These are phyloP conservation scores for Hypsopygia costalis DNA, from an alignment of 2,888 invertebrate genomes.

Conservation along the genomic window DNA sequence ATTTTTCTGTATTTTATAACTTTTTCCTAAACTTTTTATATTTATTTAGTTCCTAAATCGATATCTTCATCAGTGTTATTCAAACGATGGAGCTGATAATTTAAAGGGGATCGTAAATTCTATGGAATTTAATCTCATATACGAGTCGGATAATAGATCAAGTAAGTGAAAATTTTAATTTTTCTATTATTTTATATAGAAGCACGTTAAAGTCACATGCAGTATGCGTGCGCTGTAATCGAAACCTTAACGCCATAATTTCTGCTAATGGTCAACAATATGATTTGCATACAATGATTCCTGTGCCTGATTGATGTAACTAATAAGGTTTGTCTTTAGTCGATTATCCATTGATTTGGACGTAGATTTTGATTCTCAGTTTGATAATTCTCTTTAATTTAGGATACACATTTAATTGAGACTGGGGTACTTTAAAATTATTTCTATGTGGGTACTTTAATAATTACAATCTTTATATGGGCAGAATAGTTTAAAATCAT, in stretches of 20 bases:
- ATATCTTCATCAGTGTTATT: slow-evolving; percentile 20
- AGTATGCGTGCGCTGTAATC: slow-evolving; percentile 42
- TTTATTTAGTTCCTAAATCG: slow-evolving; percentile 19
- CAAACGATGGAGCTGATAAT: slow-evolving; percentile 46
- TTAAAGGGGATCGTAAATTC: slow-evolving; percentile 46
- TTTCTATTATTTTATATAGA: slow-evolving; percentile 26
- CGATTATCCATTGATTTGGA: slow-evolving; percentile 23
- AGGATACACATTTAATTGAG: slow-evolving; percentile 53
- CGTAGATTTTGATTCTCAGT: slow-evolving; percentile 16
- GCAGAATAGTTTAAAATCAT: too few species aligned
- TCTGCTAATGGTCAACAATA: slow-evolving; percentile 56
- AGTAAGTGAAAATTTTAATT: slow-evolving; percentile 52
- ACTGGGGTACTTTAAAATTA: slow-evolving; percentile 45
- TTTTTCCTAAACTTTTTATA: slow-evolving; percentile 24
- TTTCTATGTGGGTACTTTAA: slow-evolving; percentile 7
- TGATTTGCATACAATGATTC: slow-evolving; percentile 70
- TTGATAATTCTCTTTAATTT: slow-evolving; percentile 32
- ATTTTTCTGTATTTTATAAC: slow-evolving; percentile 27
- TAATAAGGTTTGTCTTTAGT: slow-evolving; percentile 28
- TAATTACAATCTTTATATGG: too few species aligned
- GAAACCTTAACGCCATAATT: slow-evolving; percentile 46
- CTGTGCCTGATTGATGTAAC: slow-evolving; percentile 45
- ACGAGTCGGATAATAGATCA: slow-evolving; percentile 48
- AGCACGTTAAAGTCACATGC: slow-evolving; percentile 46
- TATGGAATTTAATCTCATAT: slow-evolving; percentile 61